These are phyloP conservation scores for Apus apus DNA, from an alignment of 2,113 vertebrate species.

Conservation along the genomic window DNA sequence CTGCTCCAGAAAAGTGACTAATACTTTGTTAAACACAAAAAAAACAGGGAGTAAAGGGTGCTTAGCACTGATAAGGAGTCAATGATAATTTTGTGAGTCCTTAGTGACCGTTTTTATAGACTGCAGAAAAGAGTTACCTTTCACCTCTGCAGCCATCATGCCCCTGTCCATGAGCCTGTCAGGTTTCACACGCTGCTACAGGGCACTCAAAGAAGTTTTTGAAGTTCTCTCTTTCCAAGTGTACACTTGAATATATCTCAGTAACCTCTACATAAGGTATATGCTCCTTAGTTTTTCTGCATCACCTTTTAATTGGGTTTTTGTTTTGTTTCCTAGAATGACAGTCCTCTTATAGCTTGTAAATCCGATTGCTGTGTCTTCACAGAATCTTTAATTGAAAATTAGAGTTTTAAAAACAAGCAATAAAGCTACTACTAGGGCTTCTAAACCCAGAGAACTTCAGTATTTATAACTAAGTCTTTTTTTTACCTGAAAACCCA, in stretches of 20 bases:
- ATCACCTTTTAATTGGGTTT: not conserved
- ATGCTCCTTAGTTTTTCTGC: not conserved
- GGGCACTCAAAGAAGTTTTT: not conserved
- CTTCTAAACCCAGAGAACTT: not conserved
- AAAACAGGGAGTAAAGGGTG: not conserved
- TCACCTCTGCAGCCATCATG: fast-evolving
- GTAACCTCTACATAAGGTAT: not conserved
- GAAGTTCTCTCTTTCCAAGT: not conserved
- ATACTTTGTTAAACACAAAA: not conserved
- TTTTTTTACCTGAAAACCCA: not conserved
- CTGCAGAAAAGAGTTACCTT: not conserved
- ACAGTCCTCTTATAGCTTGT: fast-evolving
- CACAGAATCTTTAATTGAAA: not conserved
- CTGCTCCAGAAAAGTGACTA: not conserved
- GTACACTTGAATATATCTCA: not conserved
- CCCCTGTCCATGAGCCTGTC: fast-evolving
- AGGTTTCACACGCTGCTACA: fast-evolving
- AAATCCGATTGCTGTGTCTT: not conserved
- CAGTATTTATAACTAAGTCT: not conserved
- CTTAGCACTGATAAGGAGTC: not conserved
- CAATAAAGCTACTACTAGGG: not conserved
- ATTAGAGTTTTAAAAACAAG: not conserved
- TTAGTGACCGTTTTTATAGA: not conserved
- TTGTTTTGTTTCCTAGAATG: not conserved
- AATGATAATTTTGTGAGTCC: not conserved